Base-by-base conservation (phyloP, 2,113 vertebrate species). In the Okapia johnstoni region DNA sequence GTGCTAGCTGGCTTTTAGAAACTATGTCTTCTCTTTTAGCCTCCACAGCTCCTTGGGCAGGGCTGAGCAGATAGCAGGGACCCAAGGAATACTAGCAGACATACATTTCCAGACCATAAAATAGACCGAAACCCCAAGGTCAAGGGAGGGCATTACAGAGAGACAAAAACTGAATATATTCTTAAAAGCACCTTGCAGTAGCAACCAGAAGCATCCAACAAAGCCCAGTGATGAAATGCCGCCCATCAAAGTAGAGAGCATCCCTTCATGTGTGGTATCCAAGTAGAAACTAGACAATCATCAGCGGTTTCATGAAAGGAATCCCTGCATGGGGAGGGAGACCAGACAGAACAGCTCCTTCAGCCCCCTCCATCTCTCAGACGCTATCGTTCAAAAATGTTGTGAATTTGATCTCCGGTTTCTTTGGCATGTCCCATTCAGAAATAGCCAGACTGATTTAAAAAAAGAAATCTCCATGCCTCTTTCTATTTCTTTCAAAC, bases 371-470 rank as follows among this genome's bases (percentile, higher is more conserved):
- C 76, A 33, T 73, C 93, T 73, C 96, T 52, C 84, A 91, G 61
- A 96, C 0, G 3, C 84, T 12, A 8, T 52, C 73, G 85, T 88
- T 96, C 94, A 85, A 85, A 94, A 90, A 92, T 48, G 58, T 86
- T 55, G 85, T 61, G 94, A 97, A 92, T 97, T 60, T 54, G 85
- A 87, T 93, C 96, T 95, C 92, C 77, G 28, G 23, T 81, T 90
- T 93, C 73, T 5, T 83, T 93, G 95, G 85, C 88, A 94, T 43
- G 90, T 92, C 96, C 96, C 97, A 97, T 98, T 98, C 98, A 94
- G 98, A 98, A 98, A 98, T 98, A 98, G 94, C 96, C 97, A 97
- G 97, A 77, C 90, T 76, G 97, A 54, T 88, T 97, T 98, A 83
- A 97, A 97, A 98, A 98, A 98, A 97, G 98, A 96, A 97, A 94